These are phyloP conservation scores for Scopus umbretta DNA, from an alignment of 2,113 vertebrate genomes.

Conservation along the genomic window DNA sequence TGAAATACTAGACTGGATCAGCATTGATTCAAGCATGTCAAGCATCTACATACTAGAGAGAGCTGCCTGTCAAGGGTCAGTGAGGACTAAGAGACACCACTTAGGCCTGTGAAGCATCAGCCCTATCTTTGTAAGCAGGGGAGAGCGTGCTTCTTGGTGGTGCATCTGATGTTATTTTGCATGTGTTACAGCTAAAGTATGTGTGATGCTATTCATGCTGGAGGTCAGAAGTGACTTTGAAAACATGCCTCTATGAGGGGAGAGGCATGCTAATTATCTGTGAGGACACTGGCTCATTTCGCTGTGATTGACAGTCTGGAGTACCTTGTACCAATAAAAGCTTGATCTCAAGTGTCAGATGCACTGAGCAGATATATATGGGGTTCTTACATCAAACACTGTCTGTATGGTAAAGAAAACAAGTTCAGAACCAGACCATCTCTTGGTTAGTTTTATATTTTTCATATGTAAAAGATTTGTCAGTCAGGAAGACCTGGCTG, in stretches of 20 bases:
- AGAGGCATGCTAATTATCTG: neutral
- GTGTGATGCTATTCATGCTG: neutral
- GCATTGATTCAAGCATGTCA: neutral
- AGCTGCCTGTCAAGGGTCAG: neutral
- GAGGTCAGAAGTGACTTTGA: neutral
- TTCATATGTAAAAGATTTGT: conserved; percentile 28
- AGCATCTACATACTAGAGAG: neutral
- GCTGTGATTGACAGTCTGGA: neutral
- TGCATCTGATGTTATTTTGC: neutral
- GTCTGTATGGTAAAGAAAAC: neutral
- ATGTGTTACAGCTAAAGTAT: neutral
- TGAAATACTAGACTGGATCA: neutral
- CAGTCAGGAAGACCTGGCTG: neutral
- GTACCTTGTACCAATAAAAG: neutral
- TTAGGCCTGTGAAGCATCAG: neutral
- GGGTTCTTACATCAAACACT: conserved; percentile 2
- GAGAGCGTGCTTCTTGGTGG: neutral
- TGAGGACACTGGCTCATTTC: neutral
- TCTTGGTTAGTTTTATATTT: conserved; percentile 15
- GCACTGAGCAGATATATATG: neutral
- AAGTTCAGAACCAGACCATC: neutral
- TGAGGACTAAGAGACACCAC: fast-evolving
- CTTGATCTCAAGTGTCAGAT: neutral
- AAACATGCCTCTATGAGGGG: neutral
- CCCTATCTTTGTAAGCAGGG: neutral